A percentile compares a stretch with the other conserved stretches of the same genome.
Conservation (phyloP, 2,797 vertebrate species). For the Ibycter americanus region DNA sequence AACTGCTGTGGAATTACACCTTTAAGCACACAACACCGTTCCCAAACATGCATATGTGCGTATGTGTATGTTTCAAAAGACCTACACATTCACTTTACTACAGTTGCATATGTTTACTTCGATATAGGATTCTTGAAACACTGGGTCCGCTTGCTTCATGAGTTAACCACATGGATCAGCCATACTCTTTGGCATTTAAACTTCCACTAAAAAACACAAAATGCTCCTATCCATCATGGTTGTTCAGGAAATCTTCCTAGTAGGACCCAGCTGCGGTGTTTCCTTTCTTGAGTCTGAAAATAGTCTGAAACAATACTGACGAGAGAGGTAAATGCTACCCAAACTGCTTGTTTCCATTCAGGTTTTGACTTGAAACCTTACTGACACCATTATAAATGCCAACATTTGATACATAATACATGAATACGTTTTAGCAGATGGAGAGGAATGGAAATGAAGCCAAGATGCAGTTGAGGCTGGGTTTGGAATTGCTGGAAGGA, state of each 20-base stretch:
- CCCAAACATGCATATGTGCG: neutral
- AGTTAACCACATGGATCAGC: neutral
- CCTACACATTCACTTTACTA: neutral
- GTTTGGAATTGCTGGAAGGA: constrained; percentile 16
- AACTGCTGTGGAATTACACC: neutral
- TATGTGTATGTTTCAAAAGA: neutral
- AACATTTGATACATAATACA: constrained; percentile 50
- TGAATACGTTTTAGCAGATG: constrained; percentile 40
- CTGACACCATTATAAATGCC: constrained; percentile 45
- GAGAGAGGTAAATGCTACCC: neutral
- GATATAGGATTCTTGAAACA: neutral
- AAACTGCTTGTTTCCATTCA: constrained; percentile 11
- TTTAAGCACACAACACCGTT: neutral
- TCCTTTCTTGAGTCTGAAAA: neutral
- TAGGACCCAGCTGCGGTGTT: neutral
- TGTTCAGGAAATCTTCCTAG: neutral
- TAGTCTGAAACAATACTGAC: neutral
- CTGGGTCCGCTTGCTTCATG: neutral
- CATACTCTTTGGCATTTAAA: neutral
- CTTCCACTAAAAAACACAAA: neutral
- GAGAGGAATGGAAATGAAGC: constrained; percentile 27
- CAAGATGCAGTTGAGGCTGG: neutral
- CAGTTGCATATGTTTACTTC: neutral
- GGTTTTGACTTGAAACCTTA: constrained; percentile 23
- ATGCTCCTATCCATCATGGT: neutral